Percentiles rank a stretch among this genome's conserved stretches.
These are phyloP conservation scores for Notarius quadriscutis DNA, from an alignment of 2,113 vertebrate genomes.

Conservation along the genomic window DNA sequence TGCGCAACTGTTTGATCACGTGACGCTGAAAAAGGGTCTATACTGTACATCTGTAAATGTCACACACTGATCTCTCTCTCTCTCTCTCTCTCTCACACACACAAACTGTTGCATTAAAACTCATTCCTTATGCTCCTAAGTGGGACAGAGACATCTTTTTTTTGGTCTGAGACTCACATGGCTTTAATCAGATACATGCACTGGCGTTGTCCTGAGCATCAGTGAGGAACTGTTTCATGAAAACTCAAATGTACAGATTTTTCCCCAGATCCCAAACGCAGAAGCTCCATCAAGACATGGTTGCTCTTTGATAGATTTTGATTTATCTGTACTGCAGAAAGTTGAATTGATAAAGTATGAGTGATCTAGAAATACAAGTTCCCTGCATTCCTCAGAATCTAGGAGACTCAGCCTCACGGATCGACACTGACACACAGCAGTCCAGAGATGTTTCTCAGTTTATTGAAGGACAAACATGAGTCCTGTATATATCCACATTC, in stretches of 20 bases:
- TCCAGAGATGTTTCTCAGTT: too few species aligned
- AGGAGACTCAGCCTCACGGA: too few species aligned
- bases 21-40: background rate
- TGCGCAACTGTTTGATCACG: too few species aligned
- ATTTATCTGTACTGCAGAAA: too few species aligned
- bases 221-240: background rate
- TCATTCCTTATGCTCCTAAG: background rate
- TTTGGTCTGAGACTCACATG: background rate
- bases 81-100: background rate
- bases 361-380: too few species aligned
- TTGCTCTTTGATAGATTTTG: too few species aligned
- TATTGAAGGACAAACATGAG: too few species aligned
- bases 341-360: too few species aligned
- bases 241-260: background rate
- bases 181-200: background rate
- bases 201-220: background rate
- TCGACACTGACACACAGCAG: too few species aligned
- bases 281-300: background rate
- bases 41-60: background rate
- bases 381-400: too few species aligned
- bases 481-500: too few species aligned
- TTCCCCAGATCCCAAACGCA: background rate
- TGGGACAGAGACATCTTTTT: background rate
- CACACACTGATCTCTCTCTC: background rate
- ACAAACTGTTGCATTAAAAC: background rate